Evolutionary conservation across 2,888 invertebrate genomes (phyloP), one percentile per base, ranked within the genome.

Genomic region (Rambutsinella grinnellia): DNA sequence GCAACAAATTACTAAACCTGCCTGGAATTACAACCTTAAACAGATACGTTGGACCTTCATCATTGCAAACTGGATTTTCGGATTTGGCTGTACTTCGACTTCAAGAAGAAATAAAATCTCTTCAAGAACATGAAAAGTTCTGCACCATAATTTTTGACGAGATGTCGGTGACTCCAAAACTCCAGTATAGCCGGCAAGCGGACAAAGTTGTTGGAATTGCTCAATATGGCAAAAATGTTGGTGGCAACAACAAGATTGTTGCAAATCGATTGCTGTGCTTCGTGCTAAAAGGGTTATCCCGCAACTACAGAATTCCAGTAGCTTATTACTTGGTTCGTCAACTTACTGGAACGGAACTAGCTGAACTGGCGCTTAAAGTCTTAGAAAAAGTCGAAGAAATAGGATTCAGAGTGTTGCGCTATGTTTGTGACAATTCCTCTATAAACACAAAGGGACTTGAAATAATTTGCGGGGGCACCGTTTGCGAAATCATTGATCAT

Each of bases 381-480:
- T 15, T 79, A 6, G 2, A 2, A 15, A 44, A 58, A 49, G 17
- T 79, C 6, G 79, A 79, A 53, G 17, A 61, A 3, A 54, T 76
- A 24, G 79, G 79, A 36, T 76, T 79, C 36, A 68, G 28, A 21
- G 57, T 79, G 8, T 46, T 58, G 17, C 49, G 76, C n/a, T 19
- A 77, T 6, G 79, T 77, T 24, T 51, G 72, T 44, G 79, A 79
- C 21, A 63, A 77, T 46, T 26, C 53, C 2, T 27, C 61, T 51
- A 49, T 60, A 1, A 77, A 77, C 46, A 74, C 66, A 0, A 77
- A 74, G 57, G 74, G 72, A 8, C 51, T 74, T 6, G 61, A 58
- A 19, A 60, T 46, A 17, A n/a, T 77, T 6, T 68, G 77, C 60
- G 54, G 49, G 13, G 69, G 69, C 10, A 13, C 0, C 6, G 13